Evolutionary conservation across 2,888 invertebrate species (phyloP).

Genomic region (Netelia melanura): DNA sequence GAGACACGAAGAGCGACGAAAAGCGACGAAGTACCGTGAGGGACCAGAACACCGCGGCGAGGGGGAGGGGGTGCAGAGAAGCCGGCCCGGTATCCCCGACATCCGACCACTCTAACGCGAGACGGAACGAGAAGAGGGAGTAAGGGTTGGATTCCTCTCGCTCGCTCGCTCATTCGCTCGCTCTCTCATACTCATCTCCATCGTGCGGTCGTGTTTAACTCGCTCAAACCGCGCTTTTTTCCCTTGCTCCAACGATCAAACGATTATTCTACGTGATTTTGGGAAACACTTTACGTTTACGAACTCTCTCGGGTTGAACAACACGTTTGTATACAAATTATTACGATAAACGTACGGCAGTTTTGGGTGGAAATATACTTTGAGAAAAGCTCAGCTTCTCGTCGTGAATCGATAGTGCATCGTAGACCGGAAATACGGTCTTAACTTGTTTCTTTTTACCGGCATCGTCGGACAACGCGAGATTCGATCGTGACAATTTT

Average conservation of each 20-base stretch:
- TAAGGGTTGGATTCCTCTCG: slow-evolving; percentile 54
- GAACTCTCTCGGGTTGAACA: too few relatives aligned
- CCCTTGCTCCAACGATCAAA: neutral
- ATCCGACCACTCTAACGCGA: slow-evolving; percentile 56
- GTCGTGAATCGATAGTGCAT: slow-evolving; percentile 8
- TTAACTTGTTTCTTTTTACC: neutral
- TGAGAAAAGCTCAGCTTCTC: neutral
- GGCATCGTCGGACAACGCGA: neutral
- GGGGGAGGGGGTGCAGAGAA: neutral
- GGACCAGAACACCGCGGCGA: slow-evolving; percentile 2
- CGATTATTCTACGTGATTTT: neutral
- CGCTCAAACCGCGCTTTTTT: neutral
- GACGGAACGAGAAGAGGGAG: slow-evolving; percentile 60
- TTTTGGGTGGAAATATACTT: neutral
- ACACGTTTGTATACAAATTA: too few relatives aligned
- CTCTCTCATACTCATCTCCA: neutral
- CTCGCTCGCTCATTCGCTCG: slow-evolving; percentile 12
- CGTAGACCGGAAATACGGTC: slow-evolving; percentile 7
- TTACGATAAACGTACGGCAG: neutral
- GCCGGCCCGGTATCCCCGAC: slow-evolving; percentile 48
- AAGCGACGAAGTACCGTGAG: slow-evolving; percentile 57
- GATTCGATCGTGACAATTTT: neutral
- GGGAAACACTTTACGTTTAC: too few relatives aligned
- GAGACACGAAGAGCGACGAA: slow-evolving; percentile 61
- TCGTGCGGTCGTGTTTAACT: neutral